Evolutionary conservation across 2,888 invertebrate species (phyloP), one percentile per base, ranked within the genome.

Genomic region (Buathra laborator): DNA sequence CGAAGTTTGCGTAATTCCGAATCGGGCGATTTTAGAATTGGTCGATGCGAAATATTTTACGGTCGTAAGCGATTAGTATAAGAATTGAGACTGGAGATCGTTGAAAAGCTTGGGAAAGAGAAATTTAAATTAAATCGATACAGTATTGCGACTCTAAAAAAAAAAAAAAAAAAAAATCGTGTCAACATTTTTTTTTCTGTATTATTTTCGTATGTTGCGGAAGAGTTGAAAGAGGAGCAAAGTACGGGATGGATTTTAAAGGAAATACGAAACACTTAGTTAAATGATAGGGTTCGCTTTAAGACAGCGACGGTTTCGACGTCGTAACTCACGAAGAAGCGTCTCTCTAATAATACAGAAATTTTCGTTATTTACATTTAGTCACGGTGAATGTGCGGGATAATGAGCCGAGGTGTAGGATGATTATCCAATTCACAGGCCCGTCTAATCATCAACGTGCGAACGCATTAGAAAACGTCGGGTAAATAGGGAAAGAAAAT

Each of bases 341-440:
- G 56, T 67, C 62, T 67, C 51, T 67, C 62, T 76, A 72, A 84
- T 71, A 53, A 77, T 66, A 16, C 10, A 44, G 62, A 64, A 12
- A 53, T 78, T 84, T 84, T 74, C 68, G 64, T 70, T 81, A 81
- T 84, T 84, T 81, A 74, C 77, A 81, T 84, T 84, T 81, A 84
- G 81, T 84, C 77, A 81, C 77, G 84, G 81, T 74, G 53, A 64
- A 74, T 16, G 74, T 78, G 51, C 62, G 37, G 53, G 24, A 10
- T 84, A 84, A 84, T 51, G 68, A 84, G 72, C 62, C 51, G 12
- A 56, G 72, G 53, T 48, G 76, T 74, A 78, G 37, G 78, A 44
- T 84, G 68, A 78, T 84, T 81, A 81, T 78, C 59, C 74, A 64
- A 81, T 81, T 81, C 64, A 70, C 68, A 46, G 68, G 29, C 68